A percentile compares a stretch with the other conserved stretches of the same genome.
phyloP scores from a whole-genome alignment of 2,113 vertebrate species.

The Mus pahari region DNA sequence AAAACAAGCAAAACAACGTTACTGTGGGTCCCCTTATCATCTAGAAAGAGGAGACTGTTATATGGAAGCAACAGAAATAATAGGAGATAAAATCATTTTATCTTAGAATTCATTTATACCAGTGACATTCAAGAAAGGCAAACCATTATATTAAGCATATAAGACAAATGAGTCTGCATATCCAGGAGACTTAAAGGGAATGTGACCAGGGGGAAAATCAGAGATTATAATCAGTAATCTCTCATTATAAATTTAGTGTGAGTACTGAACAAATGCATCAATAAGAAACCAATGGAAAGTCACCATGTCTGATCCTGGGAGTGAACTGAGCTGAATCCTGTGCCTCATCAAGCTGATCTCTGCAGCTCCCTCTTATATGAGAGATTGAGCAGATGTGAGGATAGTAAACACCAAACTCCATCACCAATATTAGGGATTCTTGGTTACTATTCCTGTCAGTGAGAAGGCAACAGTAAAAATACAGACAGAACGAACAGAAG shows the following conservation, averaged over 20 bases:
- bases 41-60: not conserved
- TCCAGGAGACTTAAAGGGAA: not conserved
- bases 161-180: not conserved
- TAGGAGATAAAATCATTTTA: not conserved
- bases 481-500: not conserved
- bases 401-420: not conserved
- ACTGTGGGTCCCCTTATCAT: not conserved
- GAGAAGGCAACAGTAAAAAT: not conserved
- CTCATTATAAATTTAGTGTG: not conserved
- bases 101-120: not conserved
- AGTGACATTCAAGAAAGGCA: not conserved
- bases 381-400: not conserved
- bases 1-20: not conserved
- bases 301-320: not conserved
- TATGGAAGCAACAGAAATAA: not conserved
- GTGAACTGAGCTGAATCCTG: not conserved
- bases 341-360: not conserved
- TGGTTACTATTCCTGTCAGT: not conserved
- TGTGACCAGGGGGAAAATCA: not conserved
- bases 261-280: not conserved
- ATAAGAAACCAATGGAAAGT: slow-evolving; percentile 22
- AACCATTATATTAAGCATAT: not conserved
- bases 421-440: not conserved
- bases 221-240: not conserved
- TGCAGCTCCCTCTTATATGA: not conserved